Conservation (phyloP, 2,888 invertebrate species). For the Anorthoa munda region DNA sequence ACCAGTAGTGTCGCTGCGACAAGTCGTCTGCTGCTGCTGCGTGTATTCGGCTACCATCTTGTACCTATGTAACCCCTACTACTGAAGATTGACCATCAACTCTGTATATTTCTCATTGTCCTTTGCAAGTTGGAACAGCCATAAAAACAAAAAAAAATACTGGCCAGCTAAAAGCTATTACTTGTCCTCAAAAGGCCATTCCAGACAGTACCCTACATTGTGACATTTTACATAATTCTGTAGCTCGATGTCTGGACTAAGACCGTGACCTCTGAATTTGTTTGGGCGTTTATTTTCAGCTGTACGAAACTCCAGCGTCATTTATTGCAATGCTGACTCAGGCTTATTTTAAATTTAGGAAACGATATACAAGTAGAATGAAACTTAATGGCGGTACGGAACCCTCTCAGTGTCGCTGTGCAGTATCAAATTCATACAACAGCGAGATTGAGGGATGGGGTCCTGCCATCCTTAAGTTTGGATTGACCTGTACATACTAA, state of each 20-base stretch:
- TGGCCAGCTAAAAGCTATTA: neutral
- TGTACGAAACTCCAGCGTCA: neutral
- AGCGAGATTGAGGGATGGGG: too few relatives aligned
- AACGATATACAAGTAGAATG: too few relatives aligned
- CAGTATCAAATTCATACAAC: too few relatives aligned
- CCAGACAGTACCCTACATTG: neutral
- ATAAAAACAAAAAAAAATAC: neutral
- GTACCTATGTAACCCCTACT: too few relatives aligned
- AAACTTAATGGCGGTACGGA: too few relatives aligned
- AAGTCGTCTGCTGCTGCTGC: too few relatives aligned
- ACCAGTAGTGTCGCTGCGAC: too few relatives aligned
- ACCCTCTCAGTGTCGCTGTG: too few relatives aligned
- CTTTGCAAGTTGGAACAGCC: neutral
- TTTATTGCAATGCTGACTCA: neutral
- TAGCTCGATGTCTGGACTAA: constrained; percentile 9
- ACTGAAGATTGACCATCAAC: neutral
- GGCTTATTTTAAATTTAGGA: neutral
- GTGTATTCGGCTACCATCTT: too few relatives aligned
- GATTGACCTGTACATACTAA: too few relatives aligned
- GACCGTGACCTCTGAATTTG: constrained; percentile 22
- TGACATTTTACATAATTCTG: constrained; percentile 13
- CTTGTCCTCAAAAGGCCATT: neutral
- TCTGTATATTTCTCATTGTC: neutral
- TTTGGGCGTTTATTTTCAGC: constrained; percentile 18
- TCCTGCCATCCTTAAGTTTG: too few relatives aligned